Percentiles rank a stretch among this genome's conserved stretches.
Evolutionary conservation across 2,888 invertebrate species (phyloP).

Genomic region (Trichopoda pennipes): DNA sequence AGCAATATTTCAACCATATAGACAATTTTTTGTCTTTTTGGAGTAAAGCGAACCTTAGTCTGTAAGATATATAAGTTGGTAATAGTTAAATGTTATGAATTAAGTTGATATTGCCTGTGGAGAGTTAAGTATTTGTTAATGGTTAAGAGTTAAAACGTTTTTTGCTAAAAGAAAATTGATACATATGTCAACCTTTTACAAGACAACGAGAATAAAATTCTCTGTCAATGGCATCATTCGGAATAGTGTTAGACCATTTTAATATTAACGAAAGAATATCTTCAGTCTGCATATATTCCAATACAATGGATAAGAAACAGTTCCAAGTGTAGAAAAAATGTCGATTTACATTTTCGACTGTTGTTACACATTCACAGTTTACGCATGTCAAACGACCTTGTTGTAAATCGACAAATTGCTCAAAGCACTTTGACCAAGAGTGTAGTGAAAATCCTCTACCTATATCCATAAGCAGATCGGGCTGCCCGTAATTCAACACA

Average conservation of each 20-base stretch:
- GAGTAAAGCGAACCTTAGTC: conserved; percentile 6
- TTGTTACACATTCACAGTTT: conserved; percentile 78
- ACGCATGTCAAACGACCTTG: conserved; percentile 78
- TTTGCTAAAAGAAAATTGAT: not conserved
- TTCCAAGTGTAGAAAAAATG: conserved; percentile 81
- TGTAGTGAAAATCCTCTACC: conserved; percentile 74
- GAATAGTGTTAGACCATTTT: conserved; percentile 80
- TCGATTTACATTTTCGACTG: conserved; percentile 76
- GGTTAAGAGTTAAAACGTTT: not conserved
- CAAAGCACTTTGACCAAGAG: conserved; percentile 79
- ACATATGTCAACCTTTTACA: conserved; percentile 74
- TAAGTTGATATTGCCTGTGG: conserved; percentile 18
- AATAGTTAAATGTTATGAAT: conserved; percentile 1
- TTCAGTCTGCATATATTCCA: conserved; percentile 77
- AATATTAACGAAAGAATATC: conserved; percentile 78
- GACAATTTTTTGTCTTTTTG: not conserved
- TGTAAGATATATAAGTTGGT: not conserved
- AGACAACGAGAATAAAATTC: conserved; percentile 80
- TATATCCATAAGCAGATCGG: conserved; percentile 77
- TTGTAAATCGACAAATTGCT: conserved; percentile 79
- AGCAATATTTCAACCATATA: no score
- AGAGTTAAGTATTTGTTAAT: not conserved
- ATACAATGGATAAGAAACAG: conserved; percentile 78
- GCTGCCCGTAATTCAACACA: conserved; percentile 78
- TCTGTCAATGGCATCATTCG: conserved; percentile 80